Conservation (phyloP, 2,888 invertebrate species). For the Teleiodes luculella region DNA sequence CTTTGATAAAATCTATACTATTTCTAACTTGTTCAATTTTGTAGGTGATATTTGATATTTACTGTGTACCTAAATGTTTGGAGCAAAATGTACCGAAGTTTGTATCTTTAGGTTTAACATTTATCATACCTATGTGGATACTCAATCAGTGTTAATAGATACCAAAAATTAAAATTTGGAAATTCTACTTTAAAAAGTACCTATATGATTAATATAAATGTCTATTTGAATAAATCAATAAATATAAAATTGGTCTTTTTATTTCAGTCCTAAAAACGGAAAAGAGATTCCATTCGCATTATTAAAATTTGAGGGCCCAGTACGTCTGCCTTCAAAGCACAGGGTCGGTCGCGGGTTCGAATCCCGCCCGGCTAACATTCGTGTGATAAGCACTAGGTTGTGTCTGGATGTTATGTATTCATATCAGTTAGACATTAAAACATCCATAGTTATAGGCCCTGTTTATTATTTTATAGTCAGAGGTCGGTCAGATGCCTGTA, state of each 20-base stretch:
- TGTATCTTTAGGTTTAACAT: conserved; percentile 64
- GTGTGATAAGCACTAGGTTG: no score
- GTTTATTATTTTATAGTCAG: no score
- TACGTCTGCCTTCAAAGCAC: no score
- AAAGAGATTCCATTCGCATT: no score
- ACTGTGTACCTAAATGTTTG: conserved; percentile 73
- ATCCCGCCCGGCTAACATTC: no score
- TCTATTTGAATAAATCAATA: conserved; percentile 77
- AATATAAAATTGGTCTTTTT: conserved; percentile 62
- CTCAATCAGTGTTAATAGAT: conserved; percentile 72
- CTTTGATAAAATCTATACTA: conserved; percentile 76
- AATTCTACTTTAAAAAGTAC: conserved; percentile 69
- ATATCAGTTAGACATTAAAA: no score
- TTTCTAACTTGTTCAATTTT: conserved; percentile 78
- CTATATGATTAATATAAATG: conserved; percentile 67
- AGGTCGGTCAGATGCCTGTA: no score
- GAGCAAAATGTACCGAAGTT: conserved; percentile 66
- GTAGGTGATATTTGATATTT: conserved; percentile 75
- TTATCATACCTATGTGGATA: conserved; percentile 58
- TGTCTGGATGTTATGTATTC: no score
- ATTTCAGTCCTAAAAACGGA: conserved; percentile 40
- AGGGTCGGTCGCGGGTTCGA: no score
- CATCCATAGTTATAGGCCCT: no score
- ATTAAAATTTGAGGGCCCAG: no score
- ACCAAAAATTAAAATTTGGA: conserved; percentile 73